Percentiles rank a stretch among this genome's conserved stretches.
Conservation (phyloP, 2,113 vertebrate genomes). For the Clarias gariepinus region DNA sequence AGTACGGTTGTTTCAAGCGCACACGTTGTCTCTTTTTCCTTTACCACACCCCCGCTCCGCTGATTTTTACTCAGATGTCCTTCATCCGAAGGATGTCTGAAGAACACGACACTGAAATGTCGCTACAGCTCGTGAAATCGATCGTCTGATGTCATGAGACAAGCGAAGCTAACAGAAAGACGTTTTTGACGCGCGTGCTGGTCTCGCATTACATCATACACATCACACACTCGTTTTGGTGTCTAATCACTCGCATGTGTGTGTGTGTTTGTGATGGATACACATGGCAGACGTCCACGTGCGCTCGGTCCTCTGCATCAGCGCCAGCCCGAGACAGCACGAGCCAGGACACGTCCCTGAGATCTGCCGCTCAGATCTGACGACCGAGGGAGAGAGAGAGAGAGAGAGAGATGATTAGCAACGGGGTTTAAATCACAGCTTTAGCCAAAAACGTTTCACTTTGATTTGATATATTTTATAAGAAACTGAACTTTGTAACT, state of each 20-base stretch:
- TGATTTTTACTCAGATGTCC: background rate
- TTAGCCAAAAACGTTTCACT: background rate
- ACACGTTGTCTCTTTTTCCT: background rate
- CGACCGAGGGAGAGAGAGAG: too few species aligned
- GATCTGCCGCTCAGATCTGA: too few species aligned
- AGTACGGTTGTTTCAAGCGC: background rate
- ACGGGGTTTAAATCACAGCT: background rate
- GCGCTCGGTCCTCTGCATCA: background rate
- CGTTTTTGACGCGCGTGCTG: background rate
- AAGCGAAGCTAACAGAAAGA: background rate
- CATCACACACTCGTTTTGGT: background rate
- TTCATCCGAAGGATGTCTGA: background rate
- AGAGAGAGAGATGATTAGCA: too few species aligned
- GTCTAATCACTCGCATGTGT: background rate
- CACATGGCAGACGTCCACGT: background rate
- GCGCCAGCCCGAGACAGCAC: background rate
- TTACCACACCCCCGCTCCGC: background rate
- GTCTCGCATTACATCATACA: background rate
- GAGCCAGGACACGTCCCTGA: too few species aligned
- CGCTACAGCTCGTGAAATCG: background rate
- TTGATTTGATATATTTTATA: background rate
- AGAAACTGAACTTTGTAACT: background rate
- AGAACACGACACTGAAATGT: background rate
- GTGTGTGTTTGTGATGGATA: background rate
- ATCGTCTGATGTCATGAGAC: background rate